A percentile compares a stretch with the other conserved stretches of the same genome.
These are phyloP conservation scores for Melipona beecheii DNA, from an alignment of 2,888 invertebrate species.

Conservation along the genomic window DNA sequence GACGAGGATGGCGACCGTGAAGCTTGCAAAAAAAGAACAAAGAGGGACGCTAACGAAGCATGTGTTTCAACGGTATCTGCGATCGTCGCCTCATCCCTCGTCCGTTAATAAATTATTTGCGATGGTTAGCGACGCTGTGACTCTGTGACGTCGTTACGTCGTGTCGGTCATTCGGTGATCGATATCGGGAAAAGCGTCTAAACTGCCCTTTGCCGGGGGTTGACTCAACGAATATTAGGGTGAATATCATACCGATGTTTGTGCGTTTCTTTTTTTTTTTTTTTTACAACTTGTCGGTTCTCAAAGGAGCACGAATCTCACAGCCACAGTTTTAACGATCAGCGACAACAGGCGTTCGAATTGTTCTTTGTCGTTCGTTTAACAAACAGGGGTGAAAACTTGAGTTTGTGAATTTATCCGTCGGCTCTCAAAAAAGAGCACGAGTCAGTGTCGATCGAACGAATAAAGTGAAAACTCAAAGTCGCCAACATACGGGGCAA, in stretches of 20 bases:
- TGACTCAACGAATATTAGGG: not conserved
- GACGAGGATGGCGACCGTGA: not conserved
- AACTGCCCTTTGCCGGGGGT: not conserved
- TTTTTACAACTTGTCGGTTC: too few species aligned
- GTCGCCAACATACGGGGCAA: not conserved
- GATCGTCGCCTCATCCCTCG: conserved; percentile 54
- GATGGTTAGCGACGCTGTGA: conserved; percentile 33
- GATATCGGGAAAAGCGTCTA: conserved; percentile 24
- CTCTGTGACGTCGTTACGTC: not conserved
- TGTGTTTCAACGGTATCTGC: conserved; percentile 61
- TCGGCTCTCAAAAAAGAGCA: too few species aligned
- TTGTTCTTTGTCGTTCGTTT: too few species aligned
- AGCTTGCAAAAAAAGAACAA: not conserved
- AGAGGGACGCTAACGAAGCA: conserved; percentile 56
- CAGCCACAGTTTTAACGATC: too few species aligned
- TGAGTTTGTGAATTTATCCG: too few species aligned
- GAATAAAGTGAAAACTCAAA: not conserved
- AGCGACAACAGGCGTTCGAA: too few species aligned
- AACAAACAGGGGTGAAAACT: too few species aligned
- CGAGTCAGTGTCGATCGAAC: not conserved
- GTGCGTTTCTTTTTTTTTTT: too few species aligned
- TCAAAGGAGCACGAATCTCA: too few species aligned
- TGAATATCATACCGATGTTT: too few species aligned
- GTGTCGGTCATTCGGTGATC: not conserved
- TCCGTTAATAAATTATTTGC: conserved; percentile 61